phyloP scores from a whole-genome alignment of 2,797 vertebrate genomes.

The Mycteria americana region DNA sequence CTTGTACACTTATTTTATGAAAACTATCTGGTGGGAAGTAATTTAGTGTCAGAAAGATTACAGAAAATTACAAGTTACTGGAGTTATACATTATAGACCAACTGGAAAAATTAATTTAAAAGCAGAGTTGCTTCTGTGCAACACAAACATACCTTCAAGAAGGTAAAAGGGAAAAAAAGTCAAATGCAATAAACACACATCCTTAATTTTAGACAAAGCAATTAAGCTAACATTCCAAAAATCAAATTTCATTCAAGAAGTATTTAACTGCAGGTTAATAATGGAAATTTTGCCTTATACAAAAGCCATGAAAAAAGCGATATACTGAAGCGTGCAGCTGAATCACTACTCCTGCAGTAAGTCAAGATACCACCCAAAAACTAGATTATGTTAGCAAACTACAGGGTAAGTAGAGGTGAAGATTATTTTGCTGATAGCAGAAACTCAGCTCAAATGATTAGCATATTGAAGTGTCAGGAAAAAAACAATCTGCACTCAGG shows the following conservation, averaged over 20 bases:
- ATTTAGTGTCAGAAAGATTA: background rate
- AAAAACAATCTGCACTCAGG: background rate
- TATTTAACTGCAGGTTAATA: background rate
- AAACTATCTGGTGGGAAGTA: background rate
- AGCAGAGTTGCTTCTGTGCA: background rate
- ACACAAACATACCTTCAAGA: background rate
- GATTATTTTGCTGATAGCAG: conserved; percentile 26
- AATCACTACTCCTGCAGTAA: background rate
- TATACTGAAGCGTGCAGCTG: background rate
- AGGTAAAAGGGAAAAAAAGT: background rate
- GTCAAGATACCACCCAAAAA: background rate
- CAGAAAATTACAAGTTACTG: background rate
- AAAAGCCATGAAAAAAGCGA: background rate
- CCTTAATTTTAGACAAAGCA: background rate
- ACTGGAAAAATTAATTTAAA: background rate
- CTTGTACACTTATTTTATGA: background rate
- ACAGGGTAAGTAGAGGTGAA: background rate
- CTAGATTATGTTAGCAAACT: background rate
- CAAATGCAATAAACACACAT: background rate
- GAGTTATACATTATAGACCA: background rate
- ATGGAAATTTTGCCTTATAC: background rate
- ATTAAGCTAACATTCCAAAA: background rate
- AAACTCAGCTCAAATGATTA: background rate
- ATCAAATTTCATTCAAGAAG: background rate
- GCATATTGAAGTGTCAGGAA: background rate